A percentile compares a stretch with the other conserved stretches of the same genome.
Conservation (phyloP, 1,140 invertebrate genomes). For the Metopolophium dirhodum region DNA sequence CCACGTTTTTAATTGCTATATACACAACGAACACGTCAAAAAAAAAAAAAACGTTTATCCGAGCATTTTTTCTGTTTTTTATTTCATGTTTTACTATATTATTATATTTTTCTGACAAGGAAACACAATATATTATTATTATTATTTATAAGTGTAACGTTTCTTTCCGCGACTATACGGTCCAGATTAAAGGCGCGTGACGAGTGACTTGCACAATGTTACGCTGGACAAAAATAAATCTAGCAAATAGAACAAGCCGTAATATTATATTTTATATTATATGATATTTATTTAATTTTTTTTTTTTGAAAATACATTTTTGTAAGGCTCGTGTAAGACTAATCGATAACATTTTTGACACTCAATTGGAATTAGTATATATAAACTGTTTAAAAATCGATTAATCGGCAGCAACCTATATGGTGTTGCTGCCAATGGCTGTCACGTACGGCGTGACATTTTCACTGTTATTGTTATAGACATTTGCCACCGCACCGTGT, state of each 20-base stretch:
- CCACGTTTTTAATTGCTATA: slow-evolving; percentile 11
- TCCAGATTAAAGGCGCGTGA: slow-evolving; percentile 47
- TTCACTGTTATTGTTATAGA: neutral
- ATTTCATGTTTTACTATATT: slow-evolving; percentile 10
- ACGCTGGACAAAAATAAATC: slow-evolving; percentile 44
- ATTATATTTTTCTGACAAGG: neutral
- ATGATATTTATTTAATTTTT: slow-evolving; percentile 25
- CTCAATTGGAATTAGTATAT: neutral
- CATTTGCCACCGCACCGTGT: neutral
- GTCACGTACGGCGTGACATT: neutral
- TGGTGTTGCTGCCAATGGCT: neutral
- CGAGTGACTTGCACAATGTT: slow-evolving; percentile 55
- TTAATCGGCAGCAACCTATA: neutral
- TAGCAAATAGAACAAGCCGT: slow-evolving; percentile 21
- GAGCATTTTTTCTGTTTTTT: neutral
- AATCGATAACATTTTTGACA: slow-evolving; percentile 21
- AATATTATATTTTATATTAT: slow-evolving; percentile 28
- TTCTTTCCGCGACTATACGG: slow-evolving; percentile 39
- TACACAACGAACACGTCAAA: neutral
- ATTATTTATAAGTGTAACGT: slow-evolving; percentile 36
- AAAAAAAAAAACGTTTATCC: neutral
- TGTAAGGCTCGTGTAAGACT: slow-evolving; percentile 33
- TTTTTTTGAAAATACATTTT: slow-evolving; percentile 16
- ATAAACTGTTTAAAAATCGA: slow-evolving; percentile 31
- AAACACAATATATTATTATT: slow-evolving; percentile 2